Conservation (phyloP, 2,797 vertebrate species). For the Sylvia borin region DNA sequence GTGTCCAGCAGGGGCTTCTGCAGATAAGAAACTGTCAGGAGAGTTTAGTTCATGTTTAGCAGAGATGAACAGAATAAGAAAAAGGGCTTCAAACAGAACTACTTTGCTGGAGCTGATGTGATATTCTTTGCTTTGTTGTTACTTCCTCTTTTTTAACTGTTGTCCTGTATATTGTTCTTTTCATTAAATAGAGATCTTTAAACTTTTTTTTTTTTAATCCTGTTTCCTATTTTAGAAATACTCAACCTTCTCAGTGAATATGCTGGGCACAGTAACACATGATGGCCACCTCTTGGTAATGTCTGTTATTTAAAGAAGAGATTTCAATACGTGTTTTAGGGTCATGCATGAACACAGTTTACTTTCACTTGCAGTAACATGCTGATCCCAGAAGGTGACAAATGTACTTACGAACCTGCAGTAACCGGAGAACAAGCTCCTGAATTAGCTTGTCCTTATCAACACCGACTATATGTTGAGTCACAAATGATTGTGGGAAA, state of each 20-base stretch:
- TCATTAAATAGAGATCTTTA: not conserved
- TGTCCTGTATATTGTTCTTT: not conserved
- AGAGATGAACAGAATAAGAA: not conserved
- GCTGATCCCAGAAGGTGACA: not conserved
- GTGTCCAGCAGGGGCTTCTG: not conserved
- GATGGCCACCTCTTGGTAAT: not conserved
- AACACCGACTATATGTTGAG: not conserved
- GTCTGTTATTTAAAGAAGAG: conserved; percentile 19
- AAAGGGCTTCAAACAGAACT: not conserved
- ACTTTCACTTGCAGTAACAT: conserved; percentile 17
- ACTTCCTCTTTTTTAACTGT: not conserved
- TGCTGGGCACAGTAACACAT: not conserved
- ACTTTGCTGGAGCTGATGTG: not conserved
- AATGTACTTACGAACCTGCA: not conserved
- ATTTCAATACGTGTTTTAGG: not conserved
- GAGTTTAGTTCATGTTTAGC: not conserved
- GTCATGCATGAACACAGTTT: not conserved
- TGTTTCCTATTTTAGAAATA: conserved; percentile 8
- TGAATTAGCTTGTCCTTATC: conserved; percentile 34
- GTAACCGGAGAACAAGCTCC: not conserved
- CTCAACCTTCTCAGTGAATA: not conserved
- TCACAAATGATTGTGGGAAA: not conserved
- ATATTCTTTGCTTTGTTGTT: not conserved
- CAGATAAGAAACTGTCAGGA: not conserved
- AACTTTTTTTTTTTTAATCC: not conserved